Percentiles rank a stretch among this genome's conserved stretches.
Evolutionary conservation across 2,888 invertebrate species (phyloP).

Genomic region (Hylaea fasciaria): DNA sequence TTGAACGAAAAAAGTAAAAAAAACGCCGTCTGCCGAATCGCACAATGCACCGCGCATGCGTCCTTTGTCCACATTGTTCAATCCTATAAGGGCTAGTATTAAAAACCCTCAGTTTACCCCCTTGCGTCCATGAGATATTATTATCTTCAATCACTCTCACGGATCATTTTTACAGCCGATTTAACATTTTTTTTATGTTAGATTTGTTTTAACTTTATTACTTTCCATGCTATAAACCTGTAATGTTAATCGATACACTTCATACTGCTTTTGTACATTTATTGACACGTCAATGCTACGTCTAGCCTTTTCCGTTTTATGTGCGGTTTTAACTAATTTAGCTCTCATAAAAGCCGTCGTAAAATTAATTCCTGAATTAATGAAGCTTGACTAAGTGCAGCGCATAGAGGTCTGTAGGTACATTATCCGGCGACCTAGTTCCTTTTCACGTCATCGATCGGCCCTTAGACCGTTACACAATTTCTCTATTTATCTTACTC

Average conservation of each 20-base stretch:
- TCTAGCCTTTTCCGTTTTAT: slow-evolving; percentile 7
- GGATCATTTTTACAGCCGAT: slow-evolving; percentile 41
- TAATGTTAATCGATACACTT: not conserved
- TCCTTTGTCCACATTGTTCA: slow-evolving; percentile 61
- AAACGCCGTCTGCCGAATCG: slow-evolving; percentile 51
- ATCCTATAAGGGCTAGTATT: slow-evolving; percentile 55
- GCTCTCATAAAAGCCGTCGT: slow-evolving; percentile 15
- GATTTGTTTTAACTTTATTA: slow-evolving; percentile 9
- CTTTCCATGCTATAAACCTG: slow-evolving; percentile 9
- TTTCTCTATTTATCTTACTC: slow-evolving; percentile 27
- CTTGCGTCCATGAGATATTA: slow-evolving; percentile 48
- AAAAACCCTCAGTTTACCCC: slow-evolving; percentile 57
- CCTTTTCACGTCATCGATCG: slow-evolving; percentile 31
- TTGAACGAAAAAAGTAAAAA: slow-evolving; percentile 56
- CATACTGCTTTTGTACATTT: slow-evolving; percentile 1
- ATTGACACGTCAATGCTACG: slow-evolving; percentile 9
- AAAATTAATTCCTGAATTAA: slow-evolving; percentile 21
- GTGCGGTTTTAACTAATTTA: slow-evolving; percentile 8
- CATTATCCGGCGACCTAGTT: slow-evolving; percentile 22
- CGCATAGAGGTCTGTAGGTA: slow-evolving; percentile 1
- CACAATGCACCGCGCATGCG: slow-evolving; percentile 66
- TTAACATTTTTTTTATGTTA: slow-evolving; percentile 18
- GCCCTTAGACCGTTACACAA: slow-evolving; percentile 39
- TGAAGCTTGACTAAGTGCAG: slow-evolving; percentile 24
- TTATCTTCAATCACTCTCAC: slow-evolving; percentile 63